Base-by-base conservation (phyloP, 2,113 vertebrate species). In the Chionis minor region DNA sequence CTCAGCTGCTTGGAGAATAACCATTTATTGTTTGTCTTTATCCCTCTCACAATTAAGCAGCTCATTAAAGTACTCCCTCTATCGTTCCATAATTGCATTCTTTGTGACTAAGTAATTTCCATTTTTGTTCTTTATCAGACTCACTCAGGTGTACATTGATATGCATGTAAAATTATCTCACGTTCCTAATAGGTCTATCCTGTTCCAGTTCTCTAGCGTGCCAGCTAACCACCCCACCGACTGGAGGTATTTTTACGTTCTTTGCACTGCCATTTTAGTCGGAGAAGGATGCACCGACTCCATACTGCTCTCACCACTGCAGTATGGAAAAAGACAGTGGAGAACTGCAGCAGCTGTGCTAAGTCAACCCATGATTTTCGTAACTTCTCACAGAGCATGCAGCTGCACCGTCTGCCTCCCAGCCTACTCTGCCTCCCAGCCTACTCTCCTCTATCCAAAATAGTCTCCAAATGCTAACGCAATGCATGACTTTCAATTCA, bases 1-100 rank as follows among this genome's bases (percentile, higher is more conserved):
- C 69, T 92, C 91, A 86, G 93, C 72, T 92, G 86, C 72, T 92
- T 78, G 55, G 22, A 82, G 45, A 89, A 81, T 38, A 86, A 78
- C 28, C 26, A 44, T 45, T 86, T 77, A 62, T 18, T 89, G 65
- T 78, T 92, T 67, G 55, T 52, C 54, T 95, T 86, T 78, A 89
- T 86, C n/a, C 44, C 22, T 77, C 45, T 88, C 66, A 71, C 62
- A 70, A 42, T 81, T 84, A 94, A 78, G 69, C 65, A 92, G 87
- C 78, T 91, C 78, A 72, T 91, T 92, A 90, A 91, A 92, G 58
- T 40, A 52, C 22, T 91, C 56, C 27, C 38, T 87, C 47, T 81
- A 8, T 91, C 0, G 0, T 69, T 69, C 77, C 67, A 8, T 61
- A 96, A 95, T 65, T 32, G 5, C 27, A 22, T 87, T 87, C 77